Percentiles rank a stretch among this genome's conserved stretches.
phyloP scores from a whole-genome alignment of 2,113 vertebrate genomes.

The Laterallus jamaicensis region DNA sequence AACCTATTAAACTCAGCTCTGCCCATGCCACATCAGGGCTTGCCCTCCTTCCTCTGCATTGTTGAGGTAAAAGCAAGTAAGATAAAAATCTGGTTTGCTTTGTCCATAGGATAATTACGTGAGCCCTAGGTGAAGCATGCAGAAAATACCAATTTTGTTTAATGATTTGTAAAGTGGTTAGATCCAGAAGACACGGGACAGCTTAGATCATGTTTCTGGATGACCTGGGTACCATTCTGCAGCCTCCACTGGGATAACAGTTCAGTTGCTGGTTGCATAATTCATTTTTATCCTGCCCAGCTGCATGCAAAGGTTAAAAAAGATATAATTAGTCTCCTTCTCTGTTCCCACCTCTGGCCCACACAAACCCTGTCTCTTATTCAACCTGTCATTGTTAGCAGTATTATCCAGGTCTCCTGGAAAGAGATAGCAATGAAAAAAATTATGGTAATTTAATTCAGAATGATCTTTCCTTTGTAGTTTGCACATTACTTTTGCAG shows the following conservation, averaged over 20 bases:
- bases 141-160: neutral
- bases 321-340: constrained; percentile 55
- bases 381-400: constrained; percentile 60
- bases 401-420: constrained; percentile 41
- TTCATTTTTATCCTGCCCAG: constrained; percentile 43
- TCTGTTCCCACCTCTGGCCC: constrained; percentile 47
- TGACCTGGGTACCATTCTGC: neutral
- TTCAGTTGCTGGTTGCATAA: constrained; percentile 4
- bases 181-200: neutral
- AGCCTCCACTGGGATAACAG: neutral
- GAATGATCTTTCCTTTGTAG: constrained; percentile 52
- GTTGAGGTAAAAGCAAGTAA: neutral
- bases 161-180: neutral
- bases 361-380: constrained; percentile 53
- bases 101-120: neutral
- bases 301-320: constrained; percentile 53
- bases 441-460: constrained; percentile 71
- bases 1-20: neutral
- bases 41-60: neutral
- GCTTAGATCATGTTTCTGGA: neutral
- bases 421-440: constrained; percentile 64
- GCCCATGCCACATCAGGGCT: neutral
- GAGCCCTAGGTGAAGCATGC: neutral
- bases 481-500: constrained; percentile 60
- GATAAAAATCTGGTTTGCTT: neutral